Evolutionary conservation across 2,888 invertebrate genomes (phyloP).

Genomic region (Agrochola macilenta): DNA sequence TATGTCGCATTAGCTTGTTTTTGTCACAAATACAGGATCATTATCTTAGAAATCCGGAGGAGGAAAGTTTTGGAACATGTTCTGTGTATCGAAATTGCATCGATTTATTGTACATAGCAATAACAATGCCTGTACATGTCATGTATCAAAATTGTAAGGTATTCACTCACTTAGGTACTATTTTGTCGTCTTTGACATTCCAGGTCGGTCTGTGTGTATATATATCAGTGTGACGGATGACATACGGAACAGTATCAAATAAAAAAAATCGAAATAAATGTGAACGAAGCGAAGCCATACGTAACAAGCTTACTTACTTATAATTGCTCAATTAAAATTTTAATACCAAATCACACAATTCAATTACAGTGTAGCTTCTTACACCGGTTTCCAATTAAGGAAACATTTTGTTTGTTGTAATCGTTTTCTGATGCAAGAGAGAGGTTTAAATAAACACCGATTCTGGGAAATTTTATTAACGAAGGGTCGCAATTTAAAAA

Average conservation of each 20-base stretch:
- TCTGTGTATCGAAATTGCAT: slow-evolving; percentile 10
- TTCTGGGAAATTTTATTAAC: background rate
- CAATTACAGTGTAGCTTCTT: slow-evolving; percentile 37
- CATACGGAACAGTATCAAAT: slow-evolving; percentile 1
- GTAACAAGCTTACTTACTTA: slow-evolving; percentile 26
- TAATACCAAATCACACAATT: slow-evolving; percentile 40
- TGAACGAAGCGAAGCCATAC: slow-evolving; percentile 5
- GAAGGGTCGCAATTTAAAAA: background rate
- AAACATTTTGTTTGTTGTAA: slow-evolving; percentile 39
- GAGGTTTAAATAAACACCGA: background rate
- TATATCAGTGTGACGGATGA: background rate
- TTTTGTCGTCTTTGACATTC: slow-evolving; percentile 7
- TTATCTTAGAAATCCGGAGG: slow-evolving; percentile 42
- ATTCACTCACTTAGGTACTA: background rate
- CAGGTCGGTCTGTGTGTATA: too few species aligned
- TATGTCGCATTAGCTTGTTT: slow-evolving; percentile 75
- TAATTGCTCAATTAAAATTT: slow-evolving; percentile 37
- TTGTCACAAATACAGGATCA: slow-evolving; percentile 67
- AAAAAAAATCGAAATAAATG: slow-evolving; percentile 28
- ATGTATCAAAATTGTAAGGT: background rate
- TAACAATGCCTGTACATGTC: background rate
- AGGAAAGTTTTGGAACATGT: slow-evolving; percentile 22
- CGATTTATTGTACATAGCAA: slow-evolving; percentile 14
- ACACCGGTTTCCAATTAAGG: slow-evolving; percentile 40
- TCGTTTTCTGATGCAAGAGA: slow-evolving; percentile 8